phyloP scores from a whole-genome alignment of 2,797 vertebrate species.

The Halcyon leucocephala region DNA sequence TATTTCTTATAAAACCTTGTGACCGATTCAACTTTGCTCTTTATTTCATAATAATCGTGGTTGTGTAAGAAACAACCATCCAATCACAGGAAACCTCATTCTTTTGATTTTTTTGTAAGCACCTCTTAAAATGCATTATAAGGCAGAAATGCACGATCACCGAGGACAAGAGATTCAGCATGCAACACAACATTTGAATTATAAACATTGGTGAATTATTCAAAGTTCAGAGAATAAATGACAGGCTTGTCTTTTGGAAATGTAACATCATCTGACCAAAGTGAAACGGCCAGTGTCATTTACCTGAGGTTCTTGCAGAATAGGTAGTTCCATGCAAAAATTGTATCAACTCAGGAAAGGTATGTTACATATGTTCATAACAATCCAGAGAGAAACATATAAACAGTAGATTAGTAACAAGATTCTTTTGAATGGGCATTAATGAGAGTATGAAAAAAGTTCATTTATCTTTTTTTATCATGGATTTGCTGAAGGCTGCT shows the following conservation, averaged over 20 bases:
- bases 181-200: not conserved
- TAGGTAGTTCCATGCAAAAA: not conserved
- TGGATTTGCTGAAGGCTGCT: conserved; percentile 10
- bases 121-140: not conserved
- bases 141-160: not conserved
- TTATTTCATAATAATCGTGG: not conserved
- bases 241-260: not conserved
- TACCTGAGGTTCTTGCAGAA: not conserved
- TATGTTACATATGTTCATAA: not conserved
- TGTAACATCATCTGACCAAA: not conserved
- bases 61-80: not conserved
- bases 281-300: too few species aligned
- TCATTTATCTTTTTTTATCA: conserved; percentile 8
- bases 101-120: not conserved
- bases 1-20: not conserved
- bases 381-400: not conserved
- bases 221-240: not conserved
- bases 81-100: not conserved
- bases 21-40: not conserved
- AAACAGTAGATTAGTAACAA: conserved; percentile 17
- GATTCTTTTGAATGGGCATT: not conserved
- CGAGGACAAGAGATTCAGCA: not conserved
- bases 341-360: not conserved
- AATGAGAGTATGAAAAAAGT: not conserved
- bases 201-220: not conserved